phyloP scores from a whole-genome alignment of 2,797 vertebrate species.

The Syngnathus acus region DNA sequence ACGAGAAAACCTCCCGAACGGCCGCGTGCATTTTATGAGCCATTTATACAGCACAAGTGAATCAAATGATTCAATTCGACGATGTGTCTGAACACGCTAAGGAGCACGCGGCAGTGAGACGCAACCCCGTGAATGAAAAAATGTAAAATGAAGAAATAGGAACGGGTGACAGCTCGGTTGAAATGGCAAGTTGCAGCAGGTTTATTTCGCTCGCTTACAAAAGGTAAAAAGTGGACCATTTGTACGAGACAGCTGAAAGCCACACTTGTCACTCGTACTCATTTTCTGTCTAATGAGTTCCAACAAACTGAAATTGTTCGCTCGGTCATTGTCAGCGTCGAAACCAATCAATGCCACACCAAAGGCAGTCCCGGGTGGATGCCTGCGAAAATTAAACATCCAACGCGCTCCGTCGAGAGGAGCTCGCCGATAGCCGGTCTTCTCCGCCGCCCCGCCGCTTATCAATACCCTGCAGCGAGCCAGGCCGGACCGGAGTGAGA shows the following conservation, averaged over 20 bases:
- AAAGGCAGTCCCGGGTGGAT: background rate
- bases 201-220: background rate
- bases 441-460: background rate
- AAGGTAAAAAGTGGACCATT: no score
- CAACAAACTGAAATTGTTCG: background rate
- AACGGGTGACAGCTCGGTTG: background rate
- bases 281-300: background rate
- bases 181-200: background rate
- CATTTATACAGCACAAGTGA: background rate
- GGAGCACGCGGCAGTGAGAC: background rate
- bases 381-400: constrained; percentile 1
- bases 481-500: constrained; percentile 17
- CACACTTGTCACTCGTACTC: background rate
- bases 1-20: constrained; percentile 12
- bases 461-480: constrained; percentile 29
- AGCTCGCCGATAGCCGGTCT: background rate
- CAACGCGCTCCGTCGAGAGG: background rate
- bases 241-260: background rate
- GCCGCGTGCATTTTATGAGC: background rate
- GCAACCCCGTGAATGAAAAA: background rate
- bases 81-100: constrained; percentile 2
- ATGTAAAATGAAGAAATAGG: background rate
- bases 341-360: background rate
- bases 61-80: background rate
- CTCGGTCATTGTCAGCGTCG: background rate